Base-by-base conservation (phyloP, 2,797 vertebrate species). In the Enteromius thamalakanensis region DNA sequence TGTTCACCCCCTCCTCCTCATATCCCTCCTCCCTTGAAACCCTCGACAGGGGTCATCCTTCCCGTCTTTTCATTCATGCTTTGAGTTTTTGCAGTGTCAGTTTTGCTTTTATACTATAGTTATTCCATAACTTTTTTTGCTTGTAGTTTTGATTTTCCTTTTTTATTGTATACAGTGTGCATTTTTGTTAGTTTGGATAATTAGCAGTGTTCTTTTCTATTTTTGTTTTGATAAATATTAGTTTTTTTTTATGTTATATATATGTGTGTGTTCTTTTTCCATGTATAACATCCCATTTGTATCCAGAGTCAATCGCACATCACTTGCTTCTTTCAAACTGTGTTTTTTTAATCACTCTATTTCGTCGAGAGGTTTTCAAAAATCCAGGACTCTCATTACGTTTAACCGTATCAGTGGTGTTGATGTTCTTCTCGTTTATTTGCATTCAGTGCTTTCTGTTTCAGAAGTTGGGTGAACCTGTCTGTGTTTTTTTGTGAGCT, bases 1-100 rank as follows among this genome's bases (percentile, higher is more conserved):
- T 86, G 84, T 78, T 76, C 71, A 81, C 32, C 79, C 85, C 72
- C 71, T 49, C 80, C 86, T 72, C 53, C 60, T 76, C 70, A 47
- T 70, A 53, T 70, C 58, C 82, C 85, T 85, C 68, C 81, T 80
- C 77, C 70, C 80, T 84, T 42, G 29, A 53, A 77, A 60, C 78
- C 67, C 82, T 81, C 79, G 21, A 60, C 72, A 58, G 76, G 87
- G 86, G 86, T 86, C 87, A 87, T 89, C 74, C 77, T 69, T 71
- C 70, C 53, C 60, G 1, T 71, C 80, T 76, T 81, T 85, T 45
- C 76, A 49, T 76, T 79, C 85, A 19, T 21, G 5, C 76, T 72
- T 26, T 37, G 37, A 55, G 34, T 74, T 58, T 51, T 84, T 76
- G 26, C 26, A 21, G 23, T 32, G 19, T 71, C 6, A 75, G 10